These are phyloP conservation scores for Trichopoda pennipes DNA, from an alignment of 2,888 invertebrate species.

Conservation along the genomic window DNA sequence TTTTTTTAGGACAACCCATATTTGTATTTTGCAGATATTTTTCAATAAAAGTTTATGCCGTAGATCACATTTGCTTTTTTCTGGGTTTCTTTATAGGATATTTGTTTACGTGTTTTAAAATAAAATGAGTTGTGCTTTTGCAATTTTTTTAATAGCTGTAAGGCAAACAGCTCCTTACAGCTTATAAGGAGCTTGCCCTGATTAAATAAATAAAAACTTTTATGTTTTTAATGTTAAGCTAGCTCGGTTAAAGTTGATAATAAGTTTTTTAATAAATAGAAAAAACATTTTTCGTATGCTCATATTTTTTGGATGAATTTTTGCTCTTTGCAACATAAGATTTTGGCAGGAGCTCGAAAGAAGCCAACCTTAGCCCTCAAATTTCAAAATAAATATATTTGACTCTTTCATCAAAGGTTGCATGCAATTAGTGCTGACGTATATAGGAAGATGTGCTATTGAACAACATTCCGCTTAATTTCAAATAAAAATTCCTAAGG, in stretches of 20 bases:
- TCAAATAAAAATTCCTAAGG: too few species aligned
- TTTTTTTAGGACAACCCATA: slow-evolving; percentile 38
- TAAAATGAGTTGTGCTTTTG: neutral
- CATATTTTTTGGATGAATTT: neutral
- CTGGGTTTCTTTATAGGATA: slow-evolving; percentile 9
- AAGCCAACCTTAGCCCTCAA: too few species aligned
- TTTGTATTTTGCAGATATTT: slow-evolving; percentile 8
- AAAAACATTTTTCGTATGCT: neutral
- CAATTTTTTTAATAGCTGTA: slow-evolving; percentile 1
- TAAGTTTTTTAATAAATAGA: too few species aligned
- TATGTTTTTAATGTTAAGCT: slow-evolving; percentile 6
- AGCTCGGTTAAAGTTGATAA: too few species aligned
- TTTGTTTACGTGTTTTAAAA: neutral
- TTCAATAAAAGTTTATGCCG: slow-evolving; percentile 10
- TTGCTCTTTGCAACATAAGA: neutral
- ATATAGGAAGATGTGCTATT: too few species aligned
- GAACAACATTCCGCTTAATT: too few species aligned
- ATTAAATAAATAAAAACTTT: slow-evolving; percentile 4
- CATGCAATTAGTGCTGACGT: too few species aligned
- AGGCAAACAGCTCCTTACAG: neutral
- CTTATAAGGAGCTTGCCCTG: neutral
- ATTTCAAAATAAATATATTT: too few species aligned
- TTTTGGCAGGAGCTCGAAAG: too few species aligned
- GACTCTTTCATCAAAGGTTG: too few species aligned
- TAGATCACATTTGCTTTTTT: slow-evolving; percentile 6